Conservation (phyloP, 2,888 invertebrate species). For the Lepas anatifera region DNA sequence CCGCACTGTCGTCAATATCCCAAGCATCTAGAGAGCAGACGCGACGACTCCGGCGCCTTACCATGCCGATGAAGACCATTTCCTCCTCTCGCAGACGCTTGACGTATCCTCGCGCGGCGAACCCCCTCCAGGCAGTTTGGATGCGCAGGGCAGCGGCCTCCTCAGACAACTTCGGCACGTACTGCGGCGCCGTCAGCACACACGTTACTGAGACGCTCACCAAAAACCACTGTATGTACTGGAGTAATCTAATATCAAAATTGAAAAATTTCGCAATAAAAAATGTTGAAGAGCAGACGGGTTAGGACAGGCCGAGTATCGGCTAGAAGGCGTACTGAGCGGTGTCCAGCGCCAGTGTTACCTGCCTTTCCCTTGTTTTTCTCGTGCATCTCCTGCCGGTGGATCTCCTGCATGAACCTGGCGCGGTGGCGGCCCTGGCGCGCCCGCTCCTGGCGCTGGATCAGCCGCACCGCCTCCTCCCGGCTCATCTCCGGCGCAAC, state of each 20-base stretch:
- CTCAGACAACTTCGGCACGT: neutral
- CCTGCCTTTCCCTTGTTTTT: slow-evolving; percentile 45
- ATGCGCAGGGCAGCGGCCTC: neutral
- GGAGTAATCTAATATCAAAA: too few species aligned
- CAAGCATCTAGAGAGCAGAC: too few species aligned
- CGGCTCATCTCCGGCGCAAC: slow-evolving; percentile 32
- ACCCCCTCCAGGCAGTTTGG: neutral
- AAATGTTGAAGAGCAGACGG: too few species aligned
- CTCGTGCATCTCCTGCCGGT: slow-evolving; percentile 60
- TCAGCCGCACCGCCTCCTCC: slow-evolving; percentile 68
- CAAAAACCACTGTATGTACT: too few species aligned
- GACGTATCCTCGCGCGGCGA: neutral
- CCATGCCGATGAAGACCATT: slow-evolving; percentile 72
- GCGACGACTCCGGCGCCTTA: too few species aligned
- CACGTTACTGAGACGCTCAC: too few species aligned
- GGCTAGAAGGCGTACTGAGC: too few species aligned
- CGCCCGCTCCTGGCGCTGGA: slow-evolving; percentile 73
- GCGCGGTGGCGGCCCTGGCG: slow-evolving; percentile 68
- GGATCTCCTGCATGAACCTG: slow-evolving; percentile 82
- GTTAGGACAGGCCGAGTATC: too few species aligned
- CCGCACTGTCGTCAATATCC: too few species aligned
- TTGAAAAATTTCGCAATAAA: too few species aligned
- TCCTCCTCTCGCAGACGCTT: slow-evolving; percentile 49
- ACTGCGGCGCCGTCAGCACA: too few species aligned
- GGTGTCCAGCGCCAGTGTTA: neutral